Base-by-base conservation (phyloP, 1,140 invertebrate species). In the Sminthurinus signatus region DNA sequence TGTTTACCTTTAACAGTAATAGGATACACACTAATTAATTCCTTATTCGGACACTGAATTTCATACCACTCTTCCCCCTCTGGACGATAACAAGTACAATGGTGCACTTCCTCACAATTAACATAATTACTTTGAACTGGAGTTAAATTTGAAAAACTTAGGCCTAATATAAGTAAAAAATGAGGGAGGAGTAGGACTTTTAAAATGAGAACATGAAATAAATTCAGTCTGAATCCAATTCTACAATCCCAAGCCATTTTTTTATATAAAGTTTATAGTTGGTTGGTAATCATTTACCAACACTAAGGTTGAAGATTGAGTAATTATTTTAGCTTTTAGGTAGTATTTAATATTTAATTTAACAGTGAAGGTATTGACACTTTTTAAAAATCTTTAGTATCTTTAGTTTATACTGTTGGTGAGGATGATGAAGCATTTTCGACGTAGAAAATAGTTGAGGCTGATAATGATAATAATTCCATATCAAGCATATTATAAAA, bases 1-100 rank as follows among this genome's bases (percentile, higher is more conserved):
- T n/a, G n/a, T 5, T 60, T 50, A 60, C 59, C 59, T 60, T 60
- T 60, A 3, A 32, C 8, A 32, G 46, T 60, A 19, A 60, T 60
- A 17, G 43, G 42, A n/a, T 28, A 36, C 2, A 32, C 44, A 3
- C 4, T 15, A 5, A 17, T 4, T 8, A 19, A 27, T 32, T 17
- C 17, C 23, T 29, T 23, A 28, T 52, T 31, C 5, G 59, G 59
- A 36, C 59, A 60, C 44, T 60, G n/a, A 28, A 60, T 36, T 51
- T 48, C 46, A 23, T 44, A 60, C 14, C 4, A 4, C 3, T 29
- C 43, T 3, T 19, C 46, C 4, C 17, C 46, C 27, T 43, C 42
- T 3, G 32, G 17, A 2, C 19, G 14, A 17, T 17, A 23, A 36
- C 59, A 60, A 25, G 14, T n/a, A 28, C 59, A 60, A 19, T 44